Evolutionary conservation across 2,797 vertebrate species (phyloP).

Genomic region (Anabacerthia variegaticeps): DNA sequence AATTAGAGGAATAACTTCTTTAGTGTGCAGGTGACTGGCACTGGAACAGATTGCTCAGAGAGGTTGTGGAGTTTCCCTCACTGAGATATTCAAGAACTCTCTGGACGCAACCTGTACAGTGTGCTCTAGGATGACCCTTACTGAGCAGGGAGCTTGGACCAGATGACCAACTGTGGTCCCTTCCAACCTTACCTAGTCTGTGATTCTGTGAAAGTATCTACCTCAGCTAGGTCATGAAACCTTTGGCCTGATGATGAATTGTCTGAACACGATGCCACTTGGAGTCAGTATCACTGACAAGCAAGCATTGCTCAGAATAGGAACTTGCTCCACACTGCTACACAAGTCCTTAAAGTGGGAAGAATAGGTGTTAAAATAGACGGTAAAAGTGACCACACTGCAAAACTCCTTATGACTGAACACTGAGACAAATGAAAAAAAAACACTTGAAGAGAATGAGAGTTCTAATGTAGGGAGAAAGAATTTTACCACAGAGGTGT

Average conservation of each 20-base stretch:
- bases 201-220: neutral
- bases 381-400: neutral
- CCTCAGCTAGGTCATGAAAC: neutral
- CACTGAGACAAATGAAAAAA: neutral
- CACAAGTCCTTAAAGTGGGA: neutral
- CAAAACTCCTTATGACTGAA: neutral
- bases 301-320: neutral
- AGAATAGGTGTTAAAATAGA: neutral
- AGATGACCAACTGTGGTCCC: neutral
- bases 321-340: neutral
- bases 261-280: neutral
- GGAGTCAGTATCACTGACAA: neutral
- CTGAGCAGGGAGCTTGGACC: neutral
- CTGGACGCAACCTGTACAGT: neutral
- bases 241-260: neutral
- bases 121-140: neutral
- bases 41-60: neutral
- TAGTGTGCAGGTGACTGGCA: neutral
- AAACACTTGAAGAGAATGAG: neutral
- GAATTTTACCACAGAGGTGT: neutral
- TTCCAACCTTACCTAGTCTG: neutral
- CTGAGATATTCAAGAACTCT: neutral
- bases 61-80: neutral
- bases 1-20: neutral
- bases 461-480: neutral